Conservation (phyloP, 2,797 vertebrate species). For the Lagodon rhomboides region DNA sequence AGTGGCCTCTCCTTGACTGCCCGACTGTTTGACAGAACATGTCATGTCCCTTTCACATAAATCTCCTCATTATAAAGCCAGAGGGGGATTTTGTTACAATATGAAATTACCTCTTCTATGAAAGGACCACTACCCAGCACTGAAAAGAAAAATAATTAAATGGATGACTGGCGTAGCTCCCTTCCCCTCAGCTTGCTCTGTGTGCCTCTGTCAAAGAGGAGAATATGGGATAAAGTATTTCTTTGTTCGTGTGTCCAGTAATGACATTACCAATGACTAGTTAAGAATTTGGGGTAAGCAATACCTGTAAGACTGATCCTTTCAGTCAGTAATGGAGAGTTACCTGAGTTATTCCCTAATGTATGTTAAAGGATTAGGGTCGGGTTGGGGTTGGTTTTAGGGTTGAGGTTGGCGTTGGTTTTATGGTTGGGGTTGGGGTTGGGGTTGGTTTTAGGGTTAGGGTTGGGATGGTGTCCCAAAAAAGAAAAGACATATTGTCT, state of each 20-base stretch:
- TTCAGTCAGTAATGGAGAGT: slow-evolving; percentile 3
- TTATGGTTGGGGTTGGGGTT: too few relatives aligned
- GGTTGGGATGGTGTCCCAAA: background rate
- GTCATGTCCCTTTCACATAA: slow-evolving; percentile 62
- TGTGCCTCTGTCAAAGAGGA: slow-evolving; percentile 31
- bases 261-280: slow-evolving; percentile 38
- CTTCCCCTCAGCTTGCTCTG: slow-evolving; percentile 12
- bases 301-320: slow-evolving; percentile 25
- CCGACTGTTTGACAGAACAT: slow-evolving; percentile 67
- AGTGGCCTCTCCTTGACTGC: slow-evolving; percentile 52
- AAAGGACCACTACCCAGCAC: slow-evolving; percentile 34
- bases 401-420: too few relatives aligned
- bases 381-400: too few relatives aligned
- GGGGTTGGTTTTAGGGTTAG: too few relatives aligned
- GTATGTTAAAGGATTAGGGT: background rate
- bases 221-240: slow-evolving; percentile 21
- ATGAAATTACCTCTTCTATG: slow-evolving; percentile 45
- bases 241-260: slow-evolving; percentile 34
- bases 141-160: slow-evolving; percentile 34
- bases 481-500: background rate
- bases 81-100: slow-evolving; percentile 47
- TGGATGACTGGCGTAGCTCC: slow-evolving; percentile 10
- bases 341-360: slow-evolving; percentile 8
- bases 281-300: slow-evolving; percentile 41
- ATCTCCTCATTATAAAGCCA: slow-evolving; percentile 58